phyloP scores from a whole-genome alignment of 2,888 invertebrate species.

The Nomada hirtipes region DNA sequence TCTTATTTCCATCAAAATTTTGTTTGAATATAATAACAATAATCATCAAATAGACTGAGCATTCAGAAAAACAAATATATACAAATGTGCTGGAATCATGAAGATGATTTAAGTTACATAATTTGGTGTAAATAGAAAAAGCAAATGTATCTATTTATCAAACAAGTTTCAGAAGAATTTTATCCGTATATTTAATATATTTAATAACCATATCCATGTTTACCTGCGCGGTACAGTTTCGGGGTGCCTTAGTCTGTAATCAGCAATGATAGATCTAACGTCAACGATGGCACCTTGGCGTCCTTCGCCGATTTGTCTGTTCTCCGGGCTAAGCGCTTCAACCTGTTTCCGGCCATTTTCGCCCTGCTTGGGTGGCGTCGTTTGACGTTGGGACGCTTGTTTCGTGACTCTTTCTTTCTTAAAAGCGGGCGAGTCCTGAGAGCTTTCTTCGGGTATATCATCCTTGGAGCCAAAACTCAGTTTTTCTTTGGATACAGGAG shows the following conservation, averaged over 20 bases:
- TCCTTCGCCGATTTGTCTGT: slow-evolving; percentile 88
- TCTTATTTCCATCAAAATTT: too few species aligned
- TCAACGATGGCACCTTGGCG: slow-evolving; percentile 92
- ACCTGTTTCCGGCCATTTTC: slow-evolving; percentile 80
- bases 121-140: too few species aligned
- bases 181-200: not conserved
- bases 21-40: too few species aligned
- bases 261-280: slow-evolving; percentile 93
- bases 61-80: too few species aligned
- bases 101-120: too few species aligned
- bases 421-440: slow-evolving; percentile 66
- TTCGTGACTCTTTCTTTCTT: slow-evolving; percentile 73
- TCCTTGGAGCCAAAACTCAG: slow-evolving; percentile 62
- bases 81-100: too few species aligned
- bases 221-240: slow-evolving; percentile 89
- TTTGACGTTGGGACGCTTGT: slow-evolving; percentile 64
- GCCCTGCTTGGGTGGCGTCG: slow-evolving; percentile 73
- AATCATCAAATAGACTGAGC: too few species aligned
- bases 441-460: slow-evolving; percentile 58
- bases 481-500: slow-evolving; percentile 68
- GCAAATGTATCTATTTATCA: too few species aligned
- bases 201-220: slow-evolving; percentile 1
- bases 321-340: slow-evolving; percentile 83
- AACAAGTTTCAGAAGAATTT: too few species aligned
- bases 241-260: slow-evolving; percentile 91